Conservation (phyloP, 2,888 invertebrate species). For the Torymus texanus region DNA sequence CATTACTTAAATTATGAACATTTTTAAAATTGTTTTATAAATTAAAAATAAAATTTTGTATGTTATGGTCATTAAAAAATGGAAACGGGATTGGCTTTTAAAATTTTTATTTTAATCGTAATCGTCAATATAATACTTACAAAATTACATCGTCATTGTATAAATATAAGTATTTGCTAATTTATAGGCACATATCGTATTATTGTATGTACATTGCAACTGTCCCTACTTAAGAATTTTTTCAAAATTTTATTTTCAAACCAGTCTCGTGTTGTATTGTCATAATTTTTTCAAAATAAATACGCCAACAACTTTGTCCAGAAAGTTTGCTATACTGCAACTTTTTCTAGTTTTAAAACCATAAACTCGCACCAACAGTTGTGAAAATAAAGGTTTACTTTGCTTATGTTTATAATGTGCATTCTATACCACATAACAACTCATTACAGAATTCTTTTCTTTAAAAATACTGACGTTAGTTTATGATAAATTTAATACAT, state of each 20-base stretch:
- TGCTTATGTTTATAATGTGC: constrained; percentile 10
- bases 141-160: constrained; percentile 66
- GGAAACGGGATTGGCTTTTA: constrained; percentile 5
- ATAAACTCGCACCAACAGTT: constrained; percentile 39
- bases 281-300: constrained; percentile 19
- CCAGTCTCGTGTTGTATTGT: constrained; percentile 27
- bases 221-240: constrained; percentile 54
- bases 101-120: constrained; percentile 50
- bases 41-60: too few species aligned
- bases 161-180: constrained; percentile 65
- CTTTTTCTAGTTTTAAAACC: constrained; percentile 33
- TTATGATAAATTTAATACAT: constrained; percentile 48
- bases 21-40: not conserved
- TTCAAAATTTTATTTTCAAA: constrained; percentile 35
- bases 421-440: constrained; percentile 16
- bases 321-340: constrained; percentile 13
- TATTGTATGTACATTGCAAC: constrained; percentile 65
- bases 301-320: constrained; percentile 33
- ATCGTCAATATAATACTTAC: constrained; percentile 64
- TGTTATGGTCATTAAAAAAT: too few species aligned
- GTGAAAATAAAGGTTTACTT: constrained; percentile 30
- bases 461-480: constrained; percentile 51
- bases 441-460: constrained; percentile 38
- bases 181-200: constrained; percentile 66
- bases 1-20: not conserved